Percentiles rank a stretch among this genome's conserved stretches.
Conservation (phyloP, 1,140 invertebrate genomes). For the Drosophila bocki region DNA sequence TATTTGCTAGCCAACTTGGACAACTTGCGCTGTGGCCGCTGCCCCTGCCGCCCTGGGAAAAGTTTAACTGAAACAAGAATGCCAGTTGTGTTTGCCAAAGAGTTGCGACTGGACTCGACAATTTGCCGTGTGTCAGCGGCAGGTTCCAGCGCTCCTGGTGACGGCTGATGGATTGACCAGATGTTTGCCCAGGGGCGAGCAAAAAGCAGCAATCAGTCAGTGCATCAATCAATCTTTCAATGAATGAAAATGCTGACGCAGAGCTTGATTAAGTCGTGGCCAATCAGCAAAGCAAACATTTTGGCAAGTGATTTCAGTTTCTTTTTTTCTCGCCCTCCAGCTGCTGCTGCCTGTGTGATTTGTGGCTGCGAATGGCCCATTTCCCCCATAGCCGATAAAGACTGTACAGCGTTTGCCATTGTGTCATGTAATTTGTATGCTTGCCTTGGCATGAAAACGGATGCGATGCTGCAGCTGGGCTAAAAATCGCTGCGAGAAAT, state of each 20-base stretch:
- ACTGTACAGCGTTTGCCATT: slow-evolving; percentile 14
- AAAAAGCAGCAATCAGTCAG: slow-evolving; percentile 36
- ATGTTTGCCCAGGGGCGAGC: slow-evolving; percentile 43
- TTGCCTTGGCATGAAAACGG: slow-evolving; percentile 40
- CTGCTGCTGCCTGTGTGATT: slow-evolving; percentile 1
- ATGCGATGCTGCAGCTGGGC: slow-evolving; percentile 25
- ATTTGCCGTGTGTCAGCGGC: slow-evolving; percentile 51
- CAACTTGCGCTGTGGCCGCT: slow-evolving; percentile 26
- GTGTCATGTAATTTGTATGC: slow-evolving; percentile 51
- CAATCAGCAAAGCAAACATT: slow-evolving; percentile 68
- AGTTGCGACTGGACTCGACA: slow-evolving; percentile 48
- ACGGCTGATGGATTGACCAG: slow-evolving; percentile 57
- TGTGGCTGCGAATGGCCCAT: slow-evolving; percentile 7
- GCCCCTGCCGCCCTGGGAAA: not conserved
- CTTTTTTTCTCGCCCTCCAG: not conserved
- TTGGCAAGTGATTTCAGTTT: slow-evolving; percentile 39
- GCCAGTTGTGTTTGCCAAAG: slow-evolving; percentile 38
- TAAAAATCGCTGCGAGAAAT: slow-evolving; percentile 46
- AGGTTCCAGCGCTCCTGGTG: slow-evolving; percentile 20
- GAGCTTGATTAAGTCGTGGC: slow-evolving; percentile 50
- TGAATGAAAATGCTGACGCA: slow-evolving; percentile 56
- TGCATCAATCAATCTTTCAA: slow-evolving; percentile 62
- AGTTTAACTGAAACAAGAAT: slow-evolving; percentile 59
- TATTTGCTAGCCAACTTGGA: slow-evolving; percentile 34
- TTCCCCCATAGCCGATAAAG: slow-evolving; percentile 20